Percentiles rank a stretch among this genome's conserved stretches.
Evolutionary conservation across 2,888 invertebrate genomes (phyloP).

Genomic region (Microctonus hyperodae): DNA sequence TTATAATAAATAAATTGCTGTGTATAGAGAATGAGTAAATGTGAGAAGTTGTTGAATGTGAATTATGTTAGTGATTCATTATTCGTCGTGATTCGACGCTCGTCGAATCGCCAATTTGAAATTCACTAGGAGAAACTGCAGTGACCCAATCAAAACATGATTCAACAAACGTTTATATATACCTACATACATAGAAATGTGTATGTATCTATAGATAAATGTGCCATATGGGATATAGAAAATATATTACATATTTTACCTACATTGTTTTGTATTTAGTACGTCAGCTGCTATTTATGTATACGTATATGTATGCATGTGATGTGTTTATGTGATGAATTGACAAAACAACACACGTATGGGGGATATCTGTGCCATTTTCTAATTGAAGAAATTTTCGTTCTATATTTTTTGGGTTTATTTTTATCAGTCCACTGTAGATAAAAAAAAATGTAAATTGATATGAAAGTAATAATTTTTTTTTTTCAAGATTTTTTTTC

Average conservation of each 20-base stretch:
- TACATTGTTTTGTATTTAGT: neutral
- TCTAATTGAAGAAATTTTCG: constrained; percentile 3
- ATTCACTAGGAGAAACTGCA: constrained; percentile 39
- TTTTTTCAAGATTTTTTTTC: too few species aligned
- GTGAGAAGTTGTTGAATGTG: neutral
- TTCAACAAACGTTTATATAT: neutral
- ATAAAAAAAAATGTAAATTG: too few species aligned
- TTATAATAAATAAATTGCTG: neutral
- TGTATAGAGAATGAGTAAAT: constrained; percentile 3
- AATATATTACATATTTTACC: neutral
- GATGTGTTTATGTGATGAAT: neutral
- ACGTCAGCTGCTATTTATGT: neutral
- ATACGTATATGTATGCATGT: too few species aligned
- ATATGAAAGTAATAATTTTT: too few species aligned
- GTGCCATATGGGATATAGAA: neutral
- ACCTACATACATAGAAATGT: too few species aligned
- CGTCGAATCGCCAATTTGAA: constrained; percentile 31
- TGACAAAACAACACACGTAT: neutral
- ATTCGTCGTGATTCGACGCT: constrained; percentile 35
- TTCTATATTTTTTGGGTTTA: neutral
- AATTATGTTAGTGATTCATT: constrained; percentile 1
- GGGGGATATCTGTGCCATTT: constrained; percentile 8
- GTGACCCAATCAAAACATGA: constrained; percentile 35
- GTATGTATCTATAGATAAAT: neutral
- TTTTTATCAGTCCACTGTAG: too few species aligned